Evolutionary conservation across 2,113 vertebrate species (phyloP), one percentile per base, ranked within the genome.

Genomic region (Brachionichthys hirsutus): DNA sequence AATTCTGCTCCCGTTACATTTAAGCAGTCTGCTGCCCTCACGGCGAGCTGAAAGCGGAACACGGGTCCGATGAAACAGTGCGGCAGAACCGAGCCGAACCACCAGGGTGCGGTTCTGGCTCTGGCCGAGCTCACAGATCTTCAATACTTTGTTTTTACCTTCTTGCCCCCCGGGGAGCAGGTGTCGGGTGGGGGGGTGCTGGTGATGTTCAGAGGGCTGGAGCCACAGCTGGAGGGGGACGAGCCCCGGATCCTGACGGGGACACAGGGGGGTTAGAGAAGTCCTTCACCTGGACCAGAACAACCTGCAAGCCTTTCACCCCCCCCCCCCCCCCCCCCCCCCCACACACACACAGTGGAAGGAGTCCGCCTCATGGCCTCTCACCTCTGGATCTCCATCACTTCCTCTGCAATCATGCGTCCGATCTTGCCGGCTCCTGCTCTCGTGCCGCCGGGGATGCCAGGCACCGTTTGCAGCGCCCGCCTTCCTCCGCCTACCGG

Each of bases 361-460:
- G 8, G 5, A 30, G 24, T 30, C 24, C 24, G 4, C 3, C 5
- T 30, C 8, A 6, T 3, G 8, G 24, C 24, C 24, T 30, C 88
- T 92, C 69, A 95, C 97, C 95, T 96, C 87, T 99, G 97, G 76
- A 97, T 96, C 89, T 99, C 97, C 97, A 99, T 98, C 84, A 98
- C 95, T 83, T 99, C 97, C 78, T 99, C 97, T 9, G 97, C 97
- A 51, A 99, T 99, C 95, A 99, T 99, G 60, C 97, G 94, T 17
- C 97, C 97, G 45, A 99, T 98, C 91, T 99, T 98, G 45, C 97
- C 97, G 2, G 97, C 97, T 66, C 97, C 97, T 0, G 97, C 94
- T 82, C 95, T 92, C 1, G 97, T 98, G 63, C 97, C 97, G 8
- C 96, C 97, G 14, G 97, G 96, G 85, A 98, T 97, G 61, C 97